A percentile compares a stretch with the other conserved stretches of the same genome.
Evolutionary conservation across 2,888 invertebrate species (phyloP).

Genomic region (Drosophila setosimentum): DNA sequence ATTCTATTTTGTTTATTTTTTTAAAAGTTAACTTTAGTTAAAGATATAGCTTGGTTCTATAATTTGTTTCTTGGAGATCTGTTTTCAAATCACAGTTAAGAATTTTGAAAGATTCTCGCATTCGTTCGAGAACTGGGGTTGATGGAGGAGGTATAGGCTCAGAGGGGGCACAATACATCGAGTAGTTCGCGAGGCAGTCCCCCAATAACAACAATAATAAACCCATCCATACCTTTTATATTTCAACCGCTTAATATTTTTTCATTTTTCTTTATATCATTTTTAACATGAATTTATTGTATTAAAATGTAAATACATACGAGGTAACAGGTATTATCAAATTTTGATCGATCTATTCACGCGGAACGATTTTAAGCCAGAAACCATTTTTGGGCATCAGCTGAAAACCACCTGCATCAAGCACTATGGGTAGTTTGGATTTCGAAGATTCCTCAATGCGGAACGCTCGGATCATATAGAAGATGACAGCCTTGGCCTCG

Average conservation of each 20-base stretch:
- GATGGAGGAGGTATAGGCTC: too few species aligned
- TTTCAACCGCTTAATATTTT: neutral
- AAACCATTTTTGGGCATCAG: conserved; percentile 80
- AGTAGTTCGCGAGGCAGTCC: too few species aligned
- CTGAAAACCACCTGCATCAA: conserved; percentile 67
- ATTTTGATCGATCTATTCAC: conserved; percentile 45
- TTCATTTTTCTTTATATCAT: neutral
- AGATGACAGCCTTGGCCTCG: conserved; percentile 82
- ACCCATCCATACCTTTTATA: neutral
- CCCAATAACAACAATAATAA: too few species aligned
- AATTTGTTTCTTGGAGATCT: neutral
- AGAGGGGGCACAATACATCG: too few species aligned
- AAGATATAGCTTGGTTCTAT: neutral
- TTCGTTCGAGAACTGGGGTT: too few species aligned
- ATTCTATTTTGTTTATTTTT: too few species aligned
- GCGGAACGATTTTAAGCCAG: conserved; percentile 77
- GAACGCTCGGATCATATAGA: conserved; percentile 79
- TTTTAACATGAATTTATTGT: neutral
- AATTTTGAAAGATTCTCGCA: neutral
- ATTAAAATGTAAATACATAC: neutral
- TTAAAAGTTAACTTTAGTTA: too few species aligned
- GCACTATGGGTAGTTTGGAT: conserved; percentile 73
- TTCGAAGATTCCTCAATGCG: conserved; percentile 73
- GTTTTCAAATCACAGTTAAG: neutral
- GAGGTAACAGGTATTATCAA: conserved; percentile 70